A percentile compares a stretch with the other conserved stretches of the same genome.
These are phyloP conservation scores for Empis livida DNA, from an alignment of 2,888 invertebrate genomes.

Conservation along the genomic window DNA sequence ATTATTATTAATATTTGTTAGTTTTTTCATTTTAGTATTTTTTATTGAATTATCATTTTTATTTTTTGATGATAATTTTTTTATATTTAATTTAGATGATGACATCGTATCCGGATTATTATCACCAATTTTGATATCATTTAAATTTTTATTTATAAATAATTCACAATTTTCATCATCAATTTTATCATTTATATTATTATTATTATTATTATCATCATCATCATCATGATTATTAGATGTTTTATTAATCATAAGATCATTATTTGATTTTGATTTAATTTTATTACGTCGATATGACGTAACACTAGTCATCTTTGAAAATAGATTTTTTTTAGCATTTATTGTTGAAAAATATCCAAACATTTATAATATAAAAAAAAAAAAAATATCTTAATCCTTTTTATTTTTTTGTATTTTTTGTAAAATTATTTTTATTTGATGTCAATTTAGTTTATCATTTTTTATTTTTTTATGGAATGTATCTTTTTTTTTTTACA, in stretches of 20 bases:
- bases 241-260: neutral
- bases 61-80: neutral
- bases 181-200: constrained; percentile 13
- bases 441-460: too few species aligned
- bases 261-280: neutral
- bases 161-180: neutral
- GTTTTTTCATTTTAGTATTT: neutral
- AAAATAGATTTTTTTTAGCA: constrained; percentile 32
- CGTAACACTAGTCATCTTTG: constrained; percentile 33
- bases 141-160: constrained; percentile 8
- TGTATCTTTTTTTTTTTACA: too few species aligned
- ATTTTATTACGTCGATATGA: constrained; percentile 31
- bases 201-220: neutral
- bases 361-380: constrained; percentile 14
- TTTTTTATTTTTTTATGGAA: too few species aligned
- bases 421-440: neutral
- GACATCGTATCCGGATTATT: neutral
- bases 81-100: neutral
- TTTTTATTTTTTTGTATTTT: neutral
- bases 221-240: constrained; percentile 1
- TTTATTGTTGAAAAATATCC: constrained; percentile 35
- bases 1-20: neutral
- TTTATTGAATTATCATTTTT: neutral
- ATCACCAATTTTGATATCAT: constrained; percentile 5
- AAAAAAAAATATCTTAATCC: too few species aligned